These are phyloP conservation scores for Tanypteryx hageni DNA, from an alignment of 2,888 invertebrate genomes.

Conservation along the genomic window DNA sequence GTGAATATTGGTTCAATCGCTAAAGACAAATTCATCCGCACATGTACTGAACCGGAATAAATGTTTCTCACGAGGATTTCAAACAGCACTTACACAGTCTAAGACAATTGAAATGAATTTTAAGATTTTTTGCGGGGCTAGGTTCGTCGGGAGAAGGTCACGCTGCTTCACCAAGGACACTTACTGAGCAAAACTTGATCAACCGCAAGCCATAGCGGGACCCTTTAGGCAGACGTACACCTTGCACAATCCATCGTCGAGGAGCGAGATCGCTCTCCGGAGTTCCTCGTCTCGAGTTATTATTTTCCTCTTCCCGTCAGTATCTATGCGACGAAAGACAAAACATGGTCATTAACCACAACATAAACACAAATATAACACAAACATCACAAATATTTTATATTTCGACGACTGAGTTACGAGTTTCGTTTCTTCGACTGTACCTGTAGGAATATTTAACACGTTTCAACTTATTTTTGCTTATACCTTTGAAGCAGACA, in stretches of 20 bases:
- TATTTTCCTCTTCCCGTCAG: constrained; percentile 11
- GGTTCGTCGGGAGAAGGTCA: no score
- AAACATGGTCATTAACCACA: background rate
- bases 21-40: no score
- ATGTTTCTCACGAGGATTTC: no score
- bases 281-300: constrained; percentile 41
- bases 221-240: constrained; percentile 47
- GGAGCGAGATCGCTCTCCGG: background rate
- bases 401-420: background rate
- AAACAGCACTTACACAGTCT: no score
- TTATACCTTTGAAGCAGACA: constrained; percentile 45
- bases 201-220: constrained; percentile 31
- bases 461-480: background rate
- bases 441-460: background rate
- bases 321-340: background rate
- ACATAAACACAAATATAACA: background rate
- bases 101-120: no score
- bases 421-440: no score
- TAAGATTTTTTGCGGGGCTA: no score
- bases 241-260: constrained; percentile 43
- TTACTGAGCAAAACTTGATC: background rate
- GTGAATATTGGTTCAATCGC: no score
- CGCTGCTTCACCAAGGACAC: no score
- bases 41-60: no score
- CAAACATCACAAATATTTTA: background rate